These are phyloP conservation scores for Plecotus auritus DNA, from an alignment of 2,113 vertebrate genomes.

Conservation along the genomic window DNA sequence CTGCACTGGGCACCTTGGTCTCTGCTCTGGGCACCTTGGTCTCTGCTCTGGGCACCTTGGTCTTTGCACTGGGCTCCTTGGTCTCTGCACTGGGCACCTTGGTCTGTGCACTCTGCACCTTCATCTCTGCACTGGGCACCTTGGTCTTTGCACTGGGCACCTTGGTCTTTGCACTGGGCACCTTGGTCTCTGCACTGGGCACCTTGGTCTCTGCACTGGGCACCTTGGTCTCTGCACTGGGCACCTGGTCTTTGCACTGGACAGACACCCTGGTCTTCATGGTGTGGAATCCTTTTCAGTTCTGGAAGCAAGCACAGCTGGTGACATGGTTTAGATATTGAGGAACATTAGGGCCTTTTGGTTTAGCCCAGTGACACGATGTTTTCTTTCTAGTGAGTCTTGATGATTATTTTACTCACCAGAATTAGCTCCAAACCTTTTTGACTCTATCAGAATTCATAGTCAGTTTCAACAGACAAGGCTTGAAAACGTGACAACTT, in stretches of 20 bases:
- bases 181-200: background rate
- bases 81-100: no score
- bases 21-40: background rate
- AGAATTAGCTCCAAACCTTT: background rate
- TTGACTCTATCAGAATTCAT: background rate
- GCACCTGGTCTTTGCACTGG: background rate
- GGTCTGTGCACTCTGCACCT: no score
- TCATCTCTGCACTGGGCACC: no score
- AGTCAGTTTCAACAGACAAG: background rate
- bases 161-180: no score
- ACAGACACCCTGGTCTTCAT: background rate
- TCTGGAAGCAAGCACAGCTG: background rate
- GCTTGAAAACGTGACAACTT: background rate
- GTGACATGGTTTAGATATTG: background rate
- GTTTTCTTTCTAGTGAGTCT: background rate
- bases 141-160: no score
- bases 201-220: background rate
- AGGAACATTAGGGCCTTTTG: background rate
- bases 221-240: background rate
- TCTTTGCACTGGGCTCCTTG: no score
- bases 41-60: background rate
- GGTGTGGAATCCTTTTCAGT: background rate
- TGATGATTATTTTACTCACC: background rate
- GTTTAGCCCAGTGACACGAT: background rate
- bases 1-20: background rate